Evolutionary conservation across 2,797 vertebrate genomes (phyloP).

Genomic region (Salarias fasciatus): DNA sequence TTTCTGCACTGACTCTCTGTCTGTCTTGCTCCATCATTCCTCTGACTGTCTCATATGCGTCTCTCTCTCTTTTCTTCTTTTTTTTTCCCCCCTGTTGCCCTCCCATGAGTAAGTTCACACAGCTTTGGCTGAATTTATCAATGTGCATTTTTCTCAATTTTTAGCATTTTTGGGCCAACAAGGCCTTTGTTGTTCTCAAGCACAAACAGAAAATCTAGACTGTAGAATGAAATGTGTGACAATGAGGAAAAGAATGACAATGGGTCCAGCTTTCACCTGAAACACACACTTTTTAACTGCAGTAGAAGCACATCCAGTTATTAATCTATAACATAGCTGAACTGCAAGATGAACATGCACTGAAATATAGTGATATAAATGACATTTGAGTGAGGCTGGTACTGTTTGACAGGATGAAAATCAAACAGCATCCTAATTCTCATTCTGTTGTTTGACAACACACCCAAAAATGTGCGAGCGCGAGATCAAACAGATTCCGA

Average conservation of each 20-base stretch:
- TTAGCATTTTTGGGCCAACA: background rate
- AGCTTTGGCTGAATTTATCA: background rate
- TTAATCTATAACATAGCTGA: too few relatives aligned
- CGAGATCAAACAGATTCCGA: background rate
- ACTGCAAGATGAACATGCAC: too few relatives aligned
- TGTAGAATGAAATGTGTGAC: too few relatives aligned
- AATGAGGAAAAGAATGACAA: too few relatives aligned
- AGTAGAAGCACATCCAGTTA: too few relatives aligned
- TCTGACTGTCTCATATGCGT: slow-evolving; percentile 53
- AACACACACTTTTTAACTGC: too few relatives aligned
- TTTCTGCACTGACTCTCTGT: slow-evolving; percentile 39
- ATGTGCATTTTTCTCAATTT: background rate
- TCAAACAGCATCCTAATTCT: background rate
- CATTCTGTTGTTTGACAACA: background rate
- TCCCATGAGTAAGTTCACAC: background rate
- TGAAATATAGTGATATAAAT: too few relatives aligned
- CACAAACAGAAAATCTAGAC: background rate
- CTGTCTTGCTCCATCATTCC: slow-evolving; percentile 65
- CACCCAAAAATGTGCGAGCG: background rate
- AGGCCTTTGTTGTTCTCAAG: background rate
- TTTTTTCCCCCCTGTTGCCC: background rate
- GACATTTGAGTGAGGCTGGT: too few relatives aligned
- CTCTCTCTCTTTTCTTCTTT: slow-evolving; percentile 4
- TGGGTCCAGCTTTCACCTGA: background rate
- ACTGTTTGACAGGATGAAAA: background rate